phyloP scores from a whole-genome alignment of 2,888 invertebrate genomes.

The Thecocarcelia acutangulata region DNA sequence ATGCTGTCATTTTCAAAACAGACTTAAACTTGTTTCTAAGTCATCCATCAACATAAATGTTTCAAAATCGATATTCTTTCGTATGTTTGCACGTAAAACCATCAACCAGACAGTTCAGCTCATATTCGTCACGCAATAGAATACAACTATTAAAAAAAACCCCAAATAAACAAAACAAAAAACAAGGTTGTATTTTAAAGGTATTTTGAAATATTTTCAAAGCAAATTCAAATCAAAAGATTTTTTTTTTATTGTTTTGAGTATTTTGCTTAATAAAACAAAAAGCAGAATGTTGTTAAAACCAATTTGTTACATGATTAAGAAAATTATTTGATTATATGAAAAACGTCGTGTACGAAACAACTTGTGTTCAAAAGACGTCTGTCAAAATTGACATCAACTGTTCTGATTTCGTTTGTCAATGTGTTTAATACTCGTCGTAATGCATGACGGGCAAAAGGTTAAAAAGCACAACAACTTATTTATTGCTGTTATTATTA shows the following conservation, averaged over 20 bases:
- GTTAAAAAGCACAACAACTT: not conserved
- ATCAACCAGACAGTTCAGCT: slow-evolving; percentile 42
- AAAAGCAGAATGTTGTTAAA: not conserved
- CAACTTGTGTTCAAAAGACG: not conserved
- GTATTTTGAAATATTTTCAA: slow-evolving; percentile 27
- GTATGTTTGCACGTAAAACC: not conserved
- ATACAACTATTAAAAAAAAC: not conserved
- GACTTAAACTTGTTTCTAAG: too few species aligned
- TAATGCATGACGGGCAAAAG: not conserved
- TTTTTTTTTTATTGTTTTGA: not conserved
- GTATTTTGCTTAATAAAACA: not conserved
- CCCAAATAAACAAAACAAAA: not conserved
- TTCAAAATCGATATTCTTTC: slow-evolving; percentile 11
- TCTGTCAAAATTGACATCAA: slow-evolving; percentile 43
- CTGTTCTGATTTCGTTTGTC: not conserved
- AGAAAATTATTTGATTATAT: not conserved
- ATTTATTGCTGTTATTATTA: too few species aligned
- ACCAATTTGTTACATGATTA: slow-evolving; percentile 5
- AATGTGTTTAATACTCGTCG: not conserved
- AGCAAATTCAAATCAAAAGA: slow-evolving; percentile 22
- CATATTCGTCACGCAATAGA: slow-evolving; percentile 37
- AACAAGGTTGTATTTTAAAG: slow-evolving; percentile 46
- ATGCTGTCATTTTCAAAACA: too few species aligned
- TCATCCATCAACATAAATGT: not conserved
- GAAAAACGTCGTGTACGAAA: not conserved